Conservation (phyloP, 2,113 vertebrate genomes). For the Ammodytes dubius region DNA sequence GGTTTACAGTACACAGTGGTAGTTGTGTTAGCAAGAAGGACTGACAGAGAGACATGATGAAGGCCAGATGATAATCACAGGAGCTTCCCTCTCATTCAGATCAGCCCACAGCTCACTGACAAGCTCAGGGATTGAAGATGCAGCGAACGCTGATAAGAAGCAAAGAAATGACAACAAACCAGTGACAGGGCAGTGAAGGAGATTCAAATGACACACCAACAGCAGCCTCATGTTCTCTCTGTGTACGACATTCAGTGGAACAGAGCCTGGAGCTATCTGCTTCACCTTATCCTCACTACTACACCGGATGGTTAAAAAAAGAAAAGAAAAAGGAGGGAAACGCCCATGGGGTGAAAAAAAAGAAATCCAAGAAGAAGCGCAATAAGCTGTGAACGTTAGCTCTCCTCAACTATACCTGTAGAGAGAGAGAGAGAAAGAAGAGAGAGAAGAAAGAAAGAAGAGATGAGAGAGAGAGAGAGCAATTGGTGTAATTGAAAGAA, state of each 20-base stretch:
- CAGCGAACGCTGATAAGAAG: conserved; percentile 49
- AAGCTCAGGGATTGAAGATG: conserved; percentile 33
- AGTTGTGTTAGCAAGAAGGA: background rate
- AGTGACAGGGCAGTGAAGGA: conserved; percentile 10
- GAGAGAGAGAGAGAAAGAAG: conserved; percentile 13
- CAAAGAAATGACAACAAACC: conserved; percentile 42
- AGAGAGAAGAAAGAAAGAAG: too few relatives aligned
- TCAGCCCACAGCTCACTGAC: conserved; percentile 29
- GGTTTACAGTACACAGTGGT: background rate
- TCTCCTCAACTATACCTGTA: conserved; percentile 37
- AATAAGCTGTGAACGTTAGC: conserved; percentile 60
- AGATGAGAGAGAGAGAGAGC: conserved; percentile 22
- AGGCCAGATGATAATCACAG: background rate
- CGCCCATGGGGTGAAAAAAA: background rate
- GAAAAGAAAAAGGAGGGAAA: conserved; percentile 31
- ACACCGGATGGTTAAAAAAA: conserved; percentile 22
- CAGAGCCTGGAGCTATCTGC: conserved; percentile 48
- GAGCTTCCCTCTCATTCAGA: conserved; percentile 20
- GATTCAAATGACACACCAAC: conserved; percentile 63
- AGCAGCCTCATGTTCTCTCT: conserved; percentile 53
- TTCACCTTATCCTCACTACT: conserved; percentile 44
- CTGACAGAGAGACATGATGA: background rate
- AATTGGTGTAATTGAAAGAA: conserved; percentile 70
- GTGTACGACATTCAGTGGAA: conserved; percentile 52
- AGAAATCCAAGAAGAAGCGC: conserved; percentile 48